Evolutionary conservation across 1,140 invertebrate genomes (phyloP), one percentile per base, ranked within the genome.

Genomic region (Zaprionus camerounensis): DNA sequence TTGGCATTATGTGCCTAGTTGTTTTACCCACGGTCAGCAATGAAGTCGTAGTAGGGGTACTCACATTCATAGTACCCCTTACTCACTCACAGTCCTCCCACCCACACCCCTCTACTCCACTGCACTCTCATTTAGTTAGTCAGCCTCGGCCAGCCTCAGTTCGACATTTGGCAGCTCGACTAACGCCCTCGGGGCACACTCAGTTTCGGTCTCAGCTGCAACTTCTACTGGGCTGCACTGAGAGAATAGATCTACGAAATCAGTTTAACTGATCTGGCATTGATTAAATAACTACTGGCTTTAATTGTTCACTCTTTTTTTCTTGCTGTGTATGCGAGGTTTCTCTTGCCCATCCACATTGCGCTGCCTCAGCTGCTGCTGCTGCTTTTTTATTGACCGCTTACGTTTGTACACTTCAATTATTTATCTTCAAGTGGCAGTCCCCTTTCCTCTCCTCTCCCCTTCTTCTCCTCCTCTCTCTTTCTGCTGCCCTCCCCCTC

Each of bases 1-100:
- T 87, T 84, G 84, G 84, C 81, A 86, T 86, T 85, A 86, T 65
- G 51, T 65, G 51, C 34, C 36, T 61, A 31, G 20, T 38, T 17
- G 41, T 61, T 69, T 71, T 80, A 59, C 31, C 67, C 70, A 53
- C 36, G 64, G 57, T 55, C 70, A 44, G 62, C 67, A 87, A 87
- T 87, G 68, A 76, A 87, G 83, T 72, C n/a, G 46, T 49, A 46
- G 7, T 20, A 20, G 5, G n/a, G 6, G 15, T n/a, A 44, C 41
- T 44, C 41, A 17, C 41, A 44, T n/a, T 44, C 44, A 22, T 38
- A 53, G 9, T 11, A 11, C 31, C 36, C 13, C 36, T 13, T 12
- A 36, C 12, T 36, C 38, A 36, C 12, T 12, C 38, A n/a, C 15
- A 7, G 15, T n/a, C 38, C 38, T 41, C 36, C 13, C 15, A n/a